Evolutionary conservation across 2,113 vertebrate species (phyloP), one percentile per base, ranked within the genome.

Genomic region (Proterorhinus semilunaris): DNA sequence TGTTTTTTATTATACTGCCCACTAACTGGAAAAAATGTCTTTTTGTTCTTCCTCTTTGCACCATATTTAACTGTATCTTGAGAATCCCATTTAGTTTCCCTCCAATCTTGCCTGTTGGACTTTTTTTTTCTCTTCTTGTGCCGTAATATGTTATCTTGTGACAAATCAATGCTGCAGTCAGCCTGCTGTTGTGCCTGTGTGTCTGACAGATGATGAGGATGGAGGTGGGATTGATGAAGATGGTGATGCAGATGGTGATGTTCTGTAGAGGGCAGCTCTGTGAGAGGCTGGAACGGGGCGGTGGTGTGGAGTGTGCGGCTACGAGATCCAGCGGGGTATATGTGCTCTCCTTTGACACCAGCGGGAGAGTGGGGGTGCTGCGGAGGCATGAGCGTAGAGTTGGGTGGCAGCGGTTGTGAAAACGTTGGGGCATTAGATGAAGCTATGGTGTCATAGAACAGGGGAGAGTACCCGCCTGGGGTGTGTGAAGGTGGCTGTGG

Each of bases 71-170:
- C 82, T 85, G 87, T 65, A 78, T 83, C 86, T 78, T 82, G 84
- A 82, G 17, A 86, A 71, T 49, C 88, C 69, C 86, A 90, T 42
- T 68, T 88, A 65, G 58, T 91, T 88, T 83, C 66, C 83, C 75
- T 83, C 80, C 73, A 87, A 73, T 87, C 86, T 83, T 68, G 90
- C 84, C 79, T 62, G 80, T 71, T 68, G 75, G 58, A 91, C 93
- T 91, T 83, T 92, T 86, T 95, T 93, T 92, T 93, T 85, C 88
- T 92, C 83, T 90, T 94, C 86, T 92, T 92, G 66, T 86, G 86
- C 49, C 90, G 88, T 88, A 87, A 74, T 82, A 92, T 10, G 64
- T 88, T 65, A 76, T 87, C 10, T 45, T 86, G 27, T 75, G 89
- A 13, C 65, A 87, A 82, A 84, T 91, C 91, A 87, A 83, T 83